Evolutionary conservation across 2,888 invertebrate genomes (phyloP).

Genomic region (Muschampia plurimacula): DNA sequence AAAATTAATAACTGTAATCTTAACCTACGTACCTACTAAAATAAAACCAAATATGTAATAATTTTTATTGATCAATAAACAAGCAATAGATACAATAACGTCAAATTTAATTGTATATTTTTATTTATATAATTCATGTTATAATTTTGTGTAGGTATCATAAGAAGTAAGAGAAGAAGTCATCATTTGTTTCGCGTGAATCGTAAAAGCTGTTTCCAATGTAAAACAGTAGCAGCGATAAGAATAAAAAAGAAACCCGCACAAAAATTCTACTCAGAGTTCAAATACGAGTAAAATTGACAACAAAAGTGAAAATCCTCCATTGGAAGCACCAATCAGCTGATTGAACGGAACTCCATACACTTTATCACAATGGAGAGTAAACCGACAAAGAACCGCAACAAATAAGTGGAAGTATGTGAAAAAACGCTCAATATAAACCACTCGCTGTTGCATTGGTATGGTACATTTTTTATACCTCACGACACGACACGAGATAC

Average conservation of each 20-base stretch:
- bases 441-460: conserved; percentile 14
- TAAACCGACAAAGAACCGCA: conserved; percentile 25
- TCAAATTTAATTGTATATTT: too few species aligned
- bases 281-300: conserved; percentile 19
- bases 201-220: neutral
- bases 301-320: conserved; percentile 38
- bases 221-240: neutral
- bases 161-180: too few species aligned
- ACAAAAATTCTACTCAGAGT: neutral
- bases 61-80: too few species aligned
- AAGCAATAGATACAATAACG: too few species aligned
- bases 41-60: too few species aligned
- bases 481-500: conserved; percentile 26
- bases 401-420: conserved; percentile 34
- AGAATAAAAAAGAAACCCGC: neutral
- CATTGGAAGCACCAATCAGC: conserved; percentile 42
- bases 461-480: neutral
- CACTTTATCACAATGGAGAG: conserved; percentile 37
- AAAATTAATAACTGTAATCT: too few species aligned
- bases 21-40: too few species aligned
- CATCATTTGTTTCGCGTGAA: neutral
- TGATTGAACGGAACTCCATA: conserved; percentile 41
- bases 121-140: too few species aligned
- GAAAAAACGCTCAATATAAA: conserved; percentile 33
- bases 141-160: too few species aligned